Evolutionary conservation across 1,140 invertebrate species (phyloP).

Genomic region (Lineus longissimus): DNA sequence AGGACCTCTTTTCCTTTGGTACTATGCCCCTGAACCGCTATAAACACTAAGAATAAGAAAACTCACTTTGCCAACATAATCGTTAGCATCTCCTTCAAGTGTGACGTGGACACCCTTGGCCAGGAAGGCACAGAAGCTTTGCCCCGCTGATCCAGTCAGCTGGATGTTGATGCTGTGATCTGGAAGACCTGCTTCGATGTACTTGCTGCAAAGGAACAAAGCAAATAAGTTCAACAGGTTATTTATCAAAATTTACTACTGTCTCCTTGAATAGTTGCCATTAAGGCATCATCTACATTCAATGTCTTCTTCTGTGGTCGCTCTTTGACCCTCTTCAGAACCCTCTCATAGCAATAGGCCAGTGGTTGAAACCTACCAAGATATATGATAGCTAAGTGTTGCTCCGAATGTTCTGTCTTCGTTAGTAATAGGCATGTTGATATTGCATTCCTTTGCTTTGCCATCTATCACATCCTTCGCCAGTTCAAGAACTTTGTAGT

Average conservation of each 20-base stretch:
- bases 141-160: constrained; percentile 91
- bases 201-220: constrained; percentile 64
- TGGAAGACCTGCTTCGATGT: constrained; percentile 82
- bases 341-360: too few relatives aligned
- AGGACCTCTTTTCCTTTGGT: too few relatives aligned
- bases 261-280: not conserved
- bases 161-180: constrained; percentile 80
- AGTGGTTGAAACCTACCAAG: constrained; percentile 65
- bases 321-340: too few relatives aligned
- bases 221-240: too few relatives aligned
- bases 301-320: too few relatives aligned
- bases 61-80: constrained; percentile 86
- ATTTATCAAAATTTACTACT: constrained; percentile 16
- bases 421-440: constrained; percentile 83
- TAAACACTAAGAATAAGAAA: not conserved
- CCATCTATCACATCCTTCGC: constrained; percentile 73
- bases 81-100: constrained; percentile 96
- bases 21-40: too few relatives aligned
- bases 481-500: constrained; percentile 77
- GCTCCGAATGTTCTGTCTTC: constrained; percentile 88
- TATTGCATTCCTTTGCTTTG: constrained; percentile 62
- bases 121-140: constrained; percentile 98
- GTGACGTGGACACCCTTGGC: constrained; percentile 83
- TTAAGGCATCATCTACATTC: too few relatives aligned
- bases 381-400: constrained; percentile 91